These are phyloP conservation scores for Borostomias antarcticus DNA, from an alignment of 2,797 vertebrate species.

Conservation along the genomic window DNA sequence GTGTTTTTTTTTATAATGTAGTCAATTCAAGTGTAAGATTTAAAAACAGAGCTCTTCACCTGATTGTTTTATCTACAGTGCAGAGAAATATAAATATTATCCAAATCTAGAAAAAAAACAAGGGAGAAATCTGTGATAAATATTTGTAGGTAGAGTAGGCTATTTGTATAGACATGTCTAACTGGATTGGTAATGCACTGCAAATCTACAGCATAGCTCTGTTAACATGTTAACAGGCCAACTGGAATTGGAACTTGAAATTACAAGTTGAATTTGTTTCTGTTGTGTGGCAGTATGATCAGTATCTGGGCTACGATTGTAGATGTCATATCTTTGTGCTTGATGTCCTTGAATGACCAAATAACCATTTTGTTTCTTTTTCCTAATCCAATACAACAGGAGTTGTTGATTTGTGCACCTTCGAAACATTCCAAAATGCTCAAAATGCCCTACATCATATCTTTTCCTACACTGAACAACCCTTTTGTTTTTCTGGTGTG, in stretches of 20 bases:
- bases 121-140: not conserved
- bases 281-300: too few species aligned
- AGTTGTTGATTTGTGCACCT: not conserved
- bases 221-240: too few species aligned
- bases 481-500: not conserved
- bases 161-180: not conserved
- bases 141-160: not conserved
- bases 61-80: not conserved
- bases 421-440: not conserved
- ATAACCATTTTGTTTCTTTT: not conserved
- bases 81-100: not conserved
- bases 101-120: not conserved
- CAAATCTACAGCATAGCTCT: too few species aligned
- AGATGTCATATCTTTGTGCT: not conserved
- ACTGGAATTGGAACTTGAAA: too few species aligned
- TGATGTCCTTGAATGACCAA: not conserved
- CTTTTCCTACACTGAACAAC: not conserved
- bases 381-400: not conserved
- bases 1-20: not conserved
- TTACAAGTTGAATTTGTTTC: too few species aligned
- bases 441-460: not conserved
- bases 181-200: too few species aligned
- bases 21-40: constrained; percentile 29
- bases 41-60: constrained; percentile 24
- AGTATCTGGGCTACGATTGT: too few species aligned